These are phyloP conservation scores for Paratilapia polleni DNA, from an alignment of 2,113 vertebrate genomes.

Conservation along the genomic window DNA sequence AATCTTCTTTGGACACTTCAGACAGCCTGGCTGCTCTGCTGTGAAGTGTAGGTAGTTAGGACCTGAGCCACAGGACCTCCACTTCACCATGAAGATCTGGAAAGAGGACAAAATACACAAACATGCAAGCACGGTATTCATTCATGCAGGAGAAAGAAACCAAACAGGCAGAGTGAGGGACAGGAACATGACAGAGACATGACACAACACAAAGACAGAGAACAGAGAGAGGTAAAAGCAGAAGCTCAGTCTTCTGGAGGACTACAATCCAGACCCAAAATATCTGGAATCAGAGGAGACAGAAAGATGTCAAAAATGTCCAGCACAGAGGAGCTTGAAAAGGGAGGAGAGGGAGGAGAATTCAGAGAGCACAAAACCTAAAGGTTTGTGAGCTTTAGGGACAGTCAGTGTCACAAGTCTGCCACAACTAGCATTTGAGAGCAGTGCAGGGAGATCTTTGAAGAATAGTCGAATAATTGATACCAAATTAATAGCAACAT, in stretches of 20 bases:
- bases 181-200: not conserved
- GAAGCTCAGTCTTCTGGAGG: not conserved
- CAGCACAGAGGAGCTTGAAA: not conserved
- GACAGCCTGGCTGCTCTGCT: not conserved
- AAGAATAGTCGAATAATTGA: too few species aligned
- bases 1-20: slow-evolving; percentile 16
- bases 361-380: fast-evolving
- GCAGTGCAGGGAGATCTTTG: too few species aligned
- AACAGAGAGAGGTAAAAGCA: not conserved
- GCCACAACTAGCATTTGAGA: not conserved
- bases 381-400: not conserved
- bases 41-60: not conserved
- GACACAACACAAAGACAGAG: fast-evolving
- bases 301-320: not conserved
- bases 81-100: not conserved
- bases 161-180: not conserved
- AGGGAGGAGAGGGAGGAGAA: not conserved
- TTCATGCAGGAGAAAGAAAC: not conserved
- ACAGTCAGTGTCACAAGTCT: not conserved
- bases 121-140: not conserved
- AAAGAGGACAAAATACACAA: not conserved
- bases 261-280: not conserved
- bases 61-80: not conserved
- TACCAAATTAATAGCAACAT: not conserved
- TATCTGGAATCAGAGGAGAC: not conserved